A percentile compares a stretch with the other conserved stretches of the same genome.
Evolutionary conservation across 2,888 invertebrate genomes (phyloP).

Genomic region (Heliconius erato): DNA sequence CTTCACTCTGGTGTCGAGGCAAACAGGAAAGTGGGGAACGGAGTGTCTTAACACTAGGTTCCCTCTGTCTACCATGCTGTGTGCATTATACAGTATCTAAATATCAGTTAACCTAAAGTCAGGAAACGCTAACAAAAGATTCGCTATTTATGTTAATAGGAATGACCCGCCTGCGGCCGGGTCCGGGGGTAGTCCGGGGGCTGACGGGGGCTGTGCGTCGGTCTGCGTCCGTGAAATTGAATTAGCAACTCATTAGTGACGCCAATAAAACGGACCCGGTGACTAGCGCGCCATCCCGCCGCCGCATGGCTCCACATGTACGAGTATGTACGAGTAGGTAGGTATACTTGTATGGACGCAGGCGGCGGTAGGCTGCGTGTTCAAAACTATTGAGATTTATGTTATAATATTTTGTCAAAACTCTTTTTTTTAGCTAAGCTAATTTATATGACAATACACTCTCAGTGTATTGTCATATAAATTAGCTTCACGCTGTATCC

Average conservation of each 20-base stretch:
- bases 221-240: conserved; percentile 83
- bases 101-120: conserved; percentile 8
- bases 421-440: too few species aligned
- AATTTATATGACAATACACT: too few species aligned
- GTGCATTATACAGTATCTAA: background rate
- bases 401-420: background rate
- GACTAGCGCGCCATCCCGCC: conserved; percentile 36
- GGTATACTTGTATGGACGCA: conserved; percentile 35
- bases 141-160: conserved; percentile 48
- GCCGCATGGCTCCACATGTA: conserved; percentile 13
- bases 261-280: conserved; percentile 79
- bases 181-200: conserved; percentile 49
- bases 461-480: background rate
- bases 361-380: conserved; percentile 13
- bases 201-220: conserved; percentile 55
- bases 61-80: too few species aligned
- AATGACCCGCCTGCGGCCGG: conserved; percentile 49
- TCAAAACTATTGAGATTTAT: background rate
- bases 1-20: too few species aligned
- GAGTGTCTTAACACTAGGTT: too few species aligned
- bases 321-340: background rate
- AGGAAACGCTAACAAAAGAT: conserved; percentile 39
- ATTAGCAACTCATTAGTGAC: conserved; percentile 86
- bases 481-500: too few species aligned
- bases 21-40: too few species aligned